Percentiles rank a stretch among this genome's conserved stretches.
phyloP scores from a whole-genome alignment of 2,888 invertebrate genomes.

The Tetragonula carbonaria region DNA sequence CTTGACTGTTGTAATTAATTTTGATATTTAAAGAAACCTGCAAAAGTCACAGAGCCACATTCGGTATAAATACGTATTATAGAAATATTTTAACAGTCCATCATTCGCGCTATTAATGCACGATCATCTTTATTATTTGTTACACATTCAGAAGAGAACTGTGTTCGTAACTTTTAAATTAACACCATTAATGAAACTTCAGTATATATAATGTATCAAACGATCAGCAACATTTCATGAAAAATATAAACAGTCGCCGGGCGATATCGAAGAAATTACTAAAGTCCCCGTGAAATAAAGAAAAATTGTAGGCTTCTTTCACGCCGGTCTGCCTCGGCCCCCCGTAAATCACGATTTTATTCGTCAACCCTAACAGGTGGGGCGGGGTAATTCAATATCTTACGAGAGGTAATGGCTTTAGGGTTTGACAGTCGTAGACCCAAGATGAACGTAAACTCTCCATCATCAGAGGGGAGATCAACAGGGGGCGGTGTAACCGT shows the following conservation, averaged over 20 bases:
- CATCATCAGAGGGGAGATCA: slow-evolving; percentile 40
- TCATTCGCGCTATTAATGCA: no score
- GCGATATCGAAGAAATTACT: neutral
- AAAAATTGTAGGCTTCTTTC: no score
- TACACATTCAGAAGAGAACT: no score
- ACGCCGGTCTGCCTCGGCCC: slow-evolving; percentile 2
- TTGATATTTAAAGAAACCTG: no score
- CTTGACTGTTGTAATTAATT: no score
- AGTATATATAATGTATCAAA: neutral
- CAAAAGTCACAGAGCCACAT: no score
- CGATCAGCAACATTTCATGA: no score
- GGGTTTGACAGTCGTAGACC: slow-evolving; percentile 51
- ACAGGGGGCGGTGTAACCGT: slow-evolving; percentile 21
- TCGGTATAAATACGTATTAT: no score
- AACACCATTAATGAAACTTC: neutral
- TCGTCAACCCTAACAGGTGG: slow-evolving; percentile 33
- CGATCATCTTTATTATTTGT: no score
- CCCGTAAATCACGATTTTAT: slow-evolving; percentile 23
- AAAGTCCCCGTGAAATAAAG: neutral
- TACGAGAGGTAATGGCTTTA: slow-evolving; percentile 65
- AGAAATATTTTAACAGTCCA: no score
- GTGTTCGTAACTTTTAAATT: neutral
- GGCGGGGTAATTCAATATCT: slow-evolving; percentile 67
- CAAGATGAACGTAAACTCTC: slow-evolving; percentile 56
- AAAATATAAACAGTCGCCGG: neutral